phyloP scores from a whole-genome alignment of 2,113 vertebrate species.

The Piprites chloris region DNA sequence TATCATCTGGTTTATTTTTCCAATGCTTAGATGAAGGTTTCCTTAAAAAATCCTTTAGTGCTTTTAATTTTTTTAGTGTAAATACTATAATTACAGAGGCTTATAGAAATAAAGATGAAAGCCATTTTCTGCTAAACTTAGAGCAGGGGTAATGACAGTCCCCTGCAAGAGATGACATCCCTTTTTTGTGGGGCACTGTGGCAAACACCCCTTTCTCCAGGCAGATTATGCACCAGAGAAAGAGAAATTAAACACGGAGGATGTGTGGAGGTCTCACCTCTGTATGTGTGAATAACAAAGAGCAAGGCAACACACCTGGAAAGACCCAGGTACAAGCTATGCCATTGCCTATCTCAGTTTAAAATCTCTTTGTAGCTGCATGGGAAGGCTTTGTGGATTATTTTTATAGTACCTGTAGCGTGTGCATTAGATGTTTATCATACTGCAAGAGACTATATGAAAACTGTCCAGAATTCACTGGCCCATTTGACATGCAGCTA shows the following conservation, averaged over 20 bases:
- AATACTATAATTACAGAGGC: background rate
- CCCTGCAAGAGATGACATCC: rapidly evolving
- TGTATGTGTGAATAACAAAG: rapidly evolving
- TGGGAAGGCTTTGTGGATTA: background rate
- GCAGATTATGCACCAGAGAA: background rate
- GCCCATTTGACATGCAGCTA: background rate
- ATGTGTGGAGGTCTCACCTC: background rate
- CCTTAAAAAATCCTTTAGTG: background rate
- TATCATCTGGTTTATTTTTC: background rate
- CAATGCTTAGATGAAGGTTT: background rate
- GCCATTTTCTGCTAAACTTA: background rate
- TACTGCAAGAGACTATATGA: background rate
- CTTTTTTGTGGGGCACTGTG: background rate
- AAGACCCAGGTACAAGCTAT: background rate
- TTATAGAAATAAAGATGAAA: background rate
- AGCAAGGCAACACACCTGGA: background rate
- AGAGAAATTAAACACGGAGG: background rate
- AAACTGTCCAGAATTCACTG: background rate
- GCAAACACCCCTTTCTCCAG: background rate
- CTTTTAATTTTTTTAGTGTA: background rate
- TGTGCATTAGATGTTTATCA: background rate
- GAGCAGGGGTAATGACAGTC: background rate
- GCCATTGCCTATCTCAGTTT: background rate
- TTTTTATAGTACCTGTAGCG: background rate
- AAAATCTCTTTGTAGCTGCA: slow-evolving; percentile 13